Conservation (phyloP, 1,140 invertebrate genomes). For the Wiebesia pumilae region DNA sequence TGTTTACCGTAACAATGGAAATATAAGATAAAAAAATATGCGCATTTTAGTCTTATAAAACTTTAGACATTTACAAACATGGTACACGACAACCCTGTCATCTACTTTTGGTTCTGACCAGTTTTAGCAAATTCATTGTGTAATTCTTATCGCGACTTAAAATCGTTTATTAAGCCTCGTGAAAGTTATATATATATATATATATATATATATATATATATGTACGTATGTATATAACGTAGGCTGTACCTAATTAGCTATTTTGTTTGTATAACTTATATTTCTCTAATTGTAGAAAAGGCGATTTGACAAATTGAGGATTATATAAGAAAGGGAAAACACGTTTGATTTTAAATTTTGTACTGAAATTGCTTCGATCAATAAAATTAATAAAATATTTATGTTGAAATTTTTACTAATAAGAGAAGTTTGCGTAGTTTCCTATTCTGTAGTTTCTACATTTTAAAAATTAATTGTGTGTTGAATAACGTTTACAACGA, state of each 20-base stretch:
- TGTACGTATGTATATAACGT: too few relatives aligned
- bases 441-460: background rate
- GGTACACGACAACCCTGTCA: background rate
- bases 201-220: too few relatives aligned
- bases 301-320: constrained; percentile 45
- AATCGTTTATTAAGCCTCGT: constrained; percentile 40
- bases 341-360: constrained; percentile 59
- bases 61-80: background rate
- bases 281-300: constrained; percentile 47
- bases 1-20: background rate
- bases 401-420: background rate
- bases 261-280: constrained; percentile 53
- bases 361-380: constrained; percentile 62
- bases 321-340: constrained; percentile 40
- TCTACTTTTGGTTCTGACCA: constrained; percentile 46
- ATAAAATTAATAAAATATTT: constrained; percentile 56
- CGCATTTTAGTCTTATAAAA: constrained; percentile 28
- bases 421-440: background rate
- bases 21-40: constrained; percentile 4
- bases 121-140: constrained; percentile 51
- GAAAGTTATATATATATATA: constrained; percentile 47
- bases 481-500: too few relatives aligned
- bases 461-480: too few relatives aligned
- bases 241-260: constrained; percentile 51
- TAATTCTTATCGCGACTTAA: constrained; percentile 36